Base-by-base conservation (phyloP, 2,113 vertebrate species). In the zebrafish (Danio rerio) region DNA sequence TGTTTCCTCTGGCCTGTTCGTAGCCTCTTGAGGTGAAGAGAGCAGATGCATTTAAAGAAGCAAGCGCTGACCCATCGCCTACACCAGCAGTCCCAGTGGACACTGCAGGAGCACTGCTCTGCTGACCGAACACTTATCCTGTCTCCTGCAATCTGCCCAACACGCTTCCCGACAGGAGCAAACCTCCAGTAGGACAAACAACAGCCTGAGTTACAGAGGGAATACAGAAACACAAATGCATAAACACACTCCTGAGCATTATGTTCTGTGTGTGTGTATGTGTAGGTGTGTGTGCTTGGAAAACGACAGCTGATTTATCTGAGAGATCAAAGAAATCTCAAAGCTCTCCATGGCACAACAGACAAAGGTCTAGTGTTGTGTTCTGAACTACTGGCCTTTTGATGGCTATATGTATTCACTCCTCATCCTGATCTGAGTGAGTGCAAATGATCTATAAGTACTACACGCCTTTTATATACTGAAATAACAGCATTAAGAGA, bases 101-200 rank as follows among this genome's bases (percentile, higher is more conserved):
- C 61, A 45, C 75, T 65, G 45, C 21, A 52, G 47, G 49, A 83
- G 65, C 47, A 43, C 20, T n/a, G 62, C 15, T 12, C 72, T 78
- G 80, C 71, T 80, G 74, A 78, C 78, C 69, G 31, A 83, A 73
- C 78, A 85, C 84, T 85, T 87, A 83, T 81, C 72, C 66, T 83
- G 68, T 87, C 81, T 61, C 40, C 50, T 72, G 53, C 74, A 79
- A 75, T 74, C 82, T 78, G 50, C 40, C 61, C 21, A 16, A 47
- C 73, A 81, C 6, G 42, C 74, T 20, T 20, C 31, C 56, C 79
- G 82, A 86, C 47, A 53, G 73, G 68, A 50, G 61, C 73, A 45
- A 75, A 55, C 59, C 42, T 62, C 71, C 31, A 59, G 43, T 66
- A 79, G 21, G 47, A 80, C 53, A 82, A 81, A 81, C 53, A 73